Base-by-base conservation (phyloP, 2,888 invertebrate genomes). In the Drosophila antonietae region DNA sequence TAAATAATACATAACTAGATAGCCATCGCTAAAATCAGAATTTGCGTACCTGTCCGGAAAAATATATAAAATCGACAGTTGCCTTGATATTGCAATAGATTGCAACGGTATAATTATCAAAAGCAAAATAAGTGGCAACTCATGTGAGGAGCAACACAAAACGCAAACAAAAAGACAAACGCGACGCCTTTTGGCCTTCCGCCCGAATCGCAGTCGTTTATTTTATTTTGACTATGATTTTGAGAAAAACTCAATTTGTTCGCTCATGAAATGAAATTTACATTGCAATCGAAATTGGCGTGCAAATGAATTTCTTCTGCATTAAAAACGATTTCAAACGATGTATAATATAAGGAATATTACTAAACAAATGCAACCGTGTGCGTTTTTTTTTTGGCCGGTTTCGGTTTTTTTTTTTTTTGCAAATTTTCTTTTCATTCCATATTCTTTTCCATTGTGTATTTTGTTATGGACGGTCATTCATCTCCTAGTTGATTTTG, bases 381-480 rank as follows among this genome's bases (percentile, higher is more conserved):
- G 80, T 61, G 67, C 51, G 23, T 46, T 46, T 53, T 75, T 63
- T 70, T 57, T 70, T 57, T 33, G 61, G 81, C 81, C 80, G 88
- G 82, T 87, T 73, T 81, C 68, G 61, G 75, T 75, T 80, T 23
- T 23, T 78, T 78, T 59, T 75, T 74, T 80, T 78, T 78, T 59
- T 75, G 76, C 74, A 81, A 81, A 73, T 87, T 83, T 76, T 71
- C 61, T 51, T 73, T 52, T 71, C 70, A 72, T 66, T 73, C 56
- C 62, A 73, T 83, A 63, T 86, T 83, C 75, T 83, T 53, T 76
- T 35, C 58, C 78, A 75, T 81, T 83, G 73, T 81, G 72, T 75
- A 87, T 83, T 83, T 83, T 87, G 87, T 83, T 83, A 83, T 83
- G 78, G 83, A 83, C 84, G 83, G 83, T 89, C 89, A 89, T 87